These are phyloP conservation scores for Microctenopoma stevenorrisi DNA, from an alignment of 2,797 vertebrate species.

Conservation along the genomic window DNA sequence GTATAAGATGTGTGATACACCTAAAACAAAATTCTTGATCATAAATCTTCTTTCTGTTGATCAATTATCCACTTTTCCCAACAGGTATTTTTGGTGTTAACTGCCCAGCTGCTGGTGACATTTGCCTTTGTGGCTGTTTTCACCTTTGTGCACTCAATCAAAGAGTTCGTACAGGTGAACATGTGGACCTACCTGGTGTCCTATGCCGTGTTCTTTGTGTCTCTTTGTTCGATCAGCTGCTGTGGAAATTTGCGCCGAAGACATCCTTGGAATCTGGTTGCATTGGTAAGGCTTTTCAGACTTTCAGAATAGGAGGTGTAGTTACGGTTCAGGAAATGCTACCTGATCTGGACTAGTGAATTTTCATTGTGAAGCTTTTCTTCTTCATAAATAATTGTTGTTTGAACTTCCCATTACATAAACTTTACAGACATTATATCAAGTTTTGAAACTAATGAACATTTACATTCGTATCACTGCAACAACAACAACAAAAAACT, in stretches of 20 bases:
- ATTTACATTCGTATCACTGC: too few relatives aligned
- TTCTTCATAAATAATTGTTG: neutral
- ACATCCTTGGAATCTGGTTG: constrained; percentile 94
- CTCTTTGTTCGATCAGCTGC: constrained; percentile 91
- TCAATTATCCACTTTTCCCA: constrained; percentile 1
- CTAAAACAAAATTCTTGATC: neutral
- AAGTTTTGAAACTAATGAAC: neutral
- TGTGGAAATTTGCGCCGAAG: constrained; percentile 89
- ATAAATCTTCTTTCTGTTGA: neutral
- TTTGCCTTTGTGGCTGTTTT: constrained; percentile 91
- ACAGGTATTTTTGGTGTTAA: constrained; percentile 93
- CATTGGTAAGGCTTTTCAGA: constrained; percentile 82
- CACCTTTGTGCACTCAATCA: constrained; percentile 86
- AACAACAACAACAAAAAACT: too few relatives aligned
- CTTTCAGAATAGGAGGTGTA: constrained; percentile 1
- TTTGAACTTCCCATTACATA: neutral
- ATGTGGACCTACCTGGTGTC: constrained; percentile 91
- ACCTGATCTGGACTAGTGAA: neutral
- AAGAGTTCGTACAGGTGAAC: constrained; percentile 83
- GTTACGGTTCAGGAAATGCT: constrained; percentile 4
- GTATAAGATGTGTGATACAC: too few relatives aligned
- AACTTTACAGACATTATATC: too few relatives aligned
- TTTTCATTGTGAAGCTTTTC: neutral
- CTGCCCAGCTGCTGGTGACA: constrained; percentile 89
- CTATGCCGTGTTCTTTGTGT: constrained; percentile 88